Evolutionary conservation across 2,113 vertebrate genomes (phyloP), one percentile per base, ranked within the genome.

Genomic region (Triplophysa siluroides): DNA sequence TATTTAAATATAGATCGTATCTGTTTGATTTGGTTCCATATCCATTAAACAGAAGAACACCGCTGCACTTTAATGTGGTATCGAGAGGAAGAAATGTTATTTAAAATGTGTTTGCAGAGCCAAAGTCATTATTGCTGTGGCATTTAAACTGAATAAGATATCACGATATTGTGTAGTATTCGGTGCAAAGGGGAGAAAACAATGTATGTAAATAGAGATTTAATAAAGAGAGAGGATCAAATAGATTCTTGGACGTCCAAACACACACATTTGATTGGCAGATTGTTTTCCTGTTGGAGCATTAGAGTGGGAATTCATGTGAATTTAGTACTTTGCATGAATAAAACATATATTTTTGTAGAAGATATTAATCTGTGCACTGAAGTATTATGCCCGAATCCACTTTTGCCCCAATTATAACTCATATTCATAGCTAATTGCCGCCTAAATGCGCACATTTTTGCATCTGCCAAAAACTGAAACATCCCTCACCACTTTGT

Each of bases 141-240:
- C 86, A 87, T 91, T 92, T 90, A 87, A 90, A 89, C 81, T 86
- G 87, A 91, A 89, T 88, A 85, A 87, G 80, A 89, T 90, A 90
- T 90, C 84, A 82, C 84, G 78, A 84, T 86, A 90, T 92, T 89
- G 85, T 91, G 86, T 84, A 86, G 82, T 84, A 87, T 83, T 65
- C 77, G 70, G 79, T 71, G 45, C 52, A 80, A 70, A 83, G 86
- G 85, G 78, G 70, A 85, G 83, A 88, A 88, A 87, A 74, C 81
- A 79, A 70, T 80, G 86, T 87, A 83, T 86, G 81, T 79, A 88
- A 89, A 90, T 83, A 66, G 66, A 82, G 77, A 84, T 88, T 84
- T 89, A 91, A 91, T 89, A 90, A 92, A 91, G 65, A 68, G 41
- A 71, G 69, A 58, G 33, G 65, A 62, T 81, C 86, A 87, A 85